Evolutionary conservation across 2,113 vertebrate species (phyloP), one percentile per base, ranked within the genome.

Genomic region (Cyphomyrus discorhynchus): DNA sequence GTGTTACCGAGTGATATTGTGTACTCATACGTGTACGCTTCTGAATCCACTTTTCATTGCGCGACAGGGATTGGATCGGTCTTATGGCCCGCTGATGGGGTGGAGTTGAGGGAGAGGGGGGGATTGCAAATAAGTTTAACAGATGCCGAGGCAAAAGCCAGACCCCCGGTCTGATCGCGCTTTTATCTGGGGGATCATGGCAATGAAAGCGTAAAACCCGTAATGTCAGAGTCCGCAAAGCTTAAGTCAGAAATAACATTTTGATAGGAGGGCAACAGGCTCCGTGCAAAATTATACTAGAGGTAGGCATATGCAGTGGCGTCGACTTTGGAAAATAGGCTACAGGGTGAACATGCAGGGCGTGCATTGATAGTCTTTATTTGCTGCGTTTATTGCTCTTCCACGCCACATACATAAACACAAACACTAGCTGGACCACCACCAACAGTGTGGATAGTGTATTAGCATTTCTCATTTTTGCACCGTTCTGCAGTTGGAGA

Each of bases 61-160:
- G 47, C 62, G 62, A 46, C 87, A 46, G 27, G 66, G 46, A 74
- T 47, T 45, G n/a, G 27, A n/a, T 74, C 58, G 42, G 15, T 66
- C 11, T 74, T 19, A n/a, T 9, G 39, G 53, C 5, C 31, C 56
- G 10, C 45, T 13, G 53, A 13, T 62, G 19, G 87, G 77, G 35
- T 35, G 24, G 62, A 9, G 58, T n/a, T 53, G 19, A n/a, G 62
- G 62, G 24, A 11, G 24, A 21, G n/a, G 62, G 35, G 35, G 88
- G 88, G 24, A 45, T 45, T 35, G 35, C 39, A 62, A 84, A 89
- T 89, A 58, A 62, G 50, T 89, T 84, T 89, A 89, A 47, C 77
- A 89, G 77, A 84, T 89, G 89, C 80, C 82, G 77, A 62, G 77
- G 52, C 74, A 31, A 89, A 85, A 89, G 50, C 74, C 47, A 52